phyloP scores from a whole-genome alignment of 2,113 vertebrate species.

The Strix aluco region DNA sequence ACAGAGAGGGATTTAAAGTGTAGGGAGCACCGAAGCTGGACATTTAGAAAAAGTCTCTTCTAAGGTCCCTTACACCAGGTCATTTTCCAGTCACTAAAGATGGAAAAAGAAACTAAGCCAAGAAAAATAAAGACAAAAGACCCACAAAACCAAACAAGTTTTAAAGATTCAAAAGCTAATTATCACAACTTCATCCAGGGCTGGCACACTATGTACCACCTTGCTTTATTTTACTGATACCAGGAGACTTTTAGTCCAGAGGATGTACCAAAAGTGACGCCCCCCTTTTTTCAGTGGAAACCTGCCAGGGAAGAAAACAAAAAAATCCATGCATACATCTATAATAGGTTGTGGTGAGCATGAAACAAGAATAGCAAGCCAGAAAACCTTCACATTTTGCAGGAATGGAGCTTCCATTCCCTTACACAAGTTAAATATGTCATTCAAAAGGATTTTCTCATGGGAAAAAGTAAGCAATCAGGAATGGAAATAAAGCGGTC shows the following conservation, averaged over 20 bases:
- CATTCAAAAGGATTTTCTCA: constrained; percentile 14
- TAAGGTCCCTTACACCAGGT: neutral
- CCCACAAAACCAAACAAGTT: neutral
- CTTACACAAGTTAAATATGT: neutral
- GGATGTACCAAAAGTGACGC: constrained; percentile 77
- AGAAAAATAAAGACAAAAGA: neutral
- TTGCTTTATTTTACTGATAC: constrained; percentile 49
- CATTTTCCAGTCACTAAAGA: neutral
- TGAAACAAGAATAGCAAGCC: neutral
- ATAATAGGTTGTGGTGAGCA: neutral
- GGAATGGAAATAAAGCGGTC: neutral
- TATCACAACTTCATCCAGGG: neutral
- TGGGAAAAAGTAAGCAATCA: constrained; percentile 19
- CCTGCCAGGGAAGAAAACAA: neutral
- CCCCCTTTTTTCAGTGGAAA: constrained; percentile 46
- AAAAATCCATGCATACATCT: neutral
- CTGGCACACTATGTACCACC: neutral
- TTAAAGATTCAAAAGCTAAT: neutral
- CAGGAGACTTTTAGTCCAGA: constrained; percentile 71
- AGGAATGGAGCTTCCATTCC: neutral
- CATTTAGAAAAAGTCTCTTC: neutral
- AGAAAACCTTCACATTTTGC: neutral
- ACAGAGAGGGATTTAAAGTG: neutral
- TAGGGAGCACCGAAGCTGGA: neutral
- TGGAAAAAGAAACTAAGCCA: neutral